Conservation (phyloP, 2,888 invertebrate species). For the Athalia rosae region DNA sequence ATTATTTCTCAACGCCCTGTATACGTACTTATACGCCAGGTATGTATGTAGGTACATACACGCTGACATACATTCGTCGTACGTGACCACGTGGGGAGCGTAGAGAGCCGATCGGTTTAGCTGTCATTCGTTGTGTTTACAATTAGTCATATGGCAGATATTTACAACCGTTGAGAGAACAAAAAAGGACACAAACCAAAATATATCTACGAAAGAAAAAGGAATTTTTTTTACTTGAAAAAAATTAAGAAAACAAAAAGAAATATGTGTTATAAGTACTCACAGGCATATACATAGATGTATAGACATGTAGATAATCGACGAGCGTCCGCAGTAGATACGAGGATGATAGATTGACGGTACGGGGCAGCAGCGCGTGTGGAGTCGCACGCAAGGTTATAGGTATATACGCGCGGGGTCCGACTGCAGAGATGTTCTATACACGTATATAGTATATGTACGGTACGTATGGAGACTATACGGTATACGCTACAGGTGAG, state of each 20-base stretch:
- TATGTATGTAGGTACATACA: too few relatives aligned
- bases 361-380: constrained; percentile 1
- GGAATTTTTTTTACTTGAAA: not conserved
- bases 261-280: not conserved
- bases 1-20: too few relatives aligned
- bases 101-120: constrained; percentile 11
- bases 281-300: constrained; percentile 3
- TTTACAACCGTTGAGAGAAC: not conserved
- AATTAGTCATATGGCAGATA: constrained; percentile 14
- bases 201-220: not conserved
- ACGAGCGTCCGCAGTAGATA: not conserved
- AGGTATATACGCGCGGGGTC: too few relatives aligned
- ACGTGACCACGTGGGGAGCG: not conserved
- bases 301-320: too few relatives aligned
- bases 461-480: constrained; percentile 1
- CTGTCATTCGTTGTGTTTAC: constrained; percentile 13
- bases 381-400: constrained; percentile 25
- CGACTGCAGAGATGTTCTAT: too few relatives aligned
- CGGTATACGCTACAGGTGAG: not conserved
- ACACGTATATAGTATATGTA: too few relatives aligned
- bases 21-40: not conserved
- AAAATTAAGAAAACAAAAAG: not conserved
- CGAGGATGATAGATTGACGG: constrained; percentile 32
- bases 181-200: not conserved
- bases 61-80: too few relatives aligned